A percentile compares a stretch with the other conserved stretches of the same genome.
Evolutionary conservation across 2,113 vertebrate species (phyloP).

Genomic region (Centrocercus urophasianus): DNA sequence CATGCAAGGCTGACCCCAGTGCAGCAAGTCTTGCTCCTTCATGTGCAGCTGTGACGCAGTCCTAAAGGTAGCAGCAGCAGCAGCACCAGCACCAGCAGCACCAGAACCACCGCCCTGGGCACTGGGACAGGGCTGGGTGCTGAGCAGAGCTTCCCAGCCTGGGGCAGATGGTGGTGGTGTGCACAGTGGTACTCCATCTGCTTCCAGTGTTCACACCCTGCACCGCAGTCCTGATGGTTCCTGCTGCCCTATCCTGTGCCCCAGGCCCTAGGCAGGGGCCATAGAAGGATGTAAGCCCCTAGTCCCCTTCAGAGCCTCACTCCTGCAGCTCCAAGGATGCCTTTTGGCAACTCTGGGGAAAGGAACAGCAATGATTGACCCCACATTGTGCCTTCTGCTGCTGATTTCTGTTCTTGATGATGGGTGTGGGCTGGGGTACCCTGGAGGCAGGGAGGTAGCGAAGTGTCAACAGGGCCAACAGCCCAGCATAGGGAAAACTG

Average conservation of each 20-base stretch:
- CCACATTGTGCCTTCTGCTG: neutral
- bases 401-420: neutral
- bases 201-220: neutral
- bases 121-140: neutral
- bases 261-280: neutral
- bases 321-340: fast-evolving
- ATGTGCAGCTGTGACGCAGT: fast-evolving
- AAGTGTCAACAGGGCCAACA: neutral
- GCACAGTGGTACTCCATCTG: fast-evolving
- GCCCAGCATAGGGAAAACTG: fast-evolving
- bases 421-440: fast-evolving
- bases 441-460: fast-evolving
- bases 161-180: fast-evolving
- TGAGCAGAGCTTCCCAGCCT: neutral
- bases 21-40: neutral
- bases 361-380: fast-evolving
- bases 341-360: no score
- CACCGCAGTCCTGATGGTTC: neutral
- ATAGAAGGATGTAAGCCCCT: neutral
- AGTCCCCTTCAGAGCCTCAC: neutral
- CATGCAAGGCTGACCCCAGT: neutral
- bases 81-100: fast-evolving
- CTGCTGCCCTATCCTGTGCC: neutral
- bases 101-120: fast-evolving
- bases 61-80: neutral